Conservation (phyloP, 2,113 vertebrate species). For the Notarius lentiginosus region DNA sequence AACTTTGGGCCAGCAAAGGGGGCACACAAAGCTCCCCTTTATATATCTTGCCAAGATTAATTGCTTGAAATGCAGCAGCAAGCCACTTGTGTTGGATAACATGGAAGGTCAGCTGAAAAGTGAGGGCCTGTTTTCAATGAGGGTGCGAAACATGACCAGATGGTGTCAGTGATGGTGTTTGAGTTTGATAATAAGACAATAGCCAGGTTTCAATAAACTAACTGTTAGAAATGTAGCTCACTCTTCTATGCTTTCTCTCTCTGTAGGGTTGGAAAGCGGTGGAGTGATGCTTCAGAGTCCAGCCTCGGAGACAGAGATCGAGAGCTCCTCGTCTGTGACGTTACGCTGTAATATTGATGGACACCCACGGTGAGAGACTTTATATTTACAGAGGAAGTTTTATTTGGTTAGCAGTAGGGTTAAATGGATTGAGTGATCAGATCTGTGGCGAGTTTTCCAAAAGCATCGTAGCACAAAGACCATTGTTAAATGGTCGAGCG, state of each 20-base stretch:
- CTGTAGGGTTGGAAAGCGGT: constrained; percentile 82
- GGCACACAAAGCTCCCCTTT: constrained; percentile 52
- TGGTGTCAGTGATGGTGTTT: constrained; percentile 16
- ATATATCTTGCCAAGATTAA: constrained; percentile 56
- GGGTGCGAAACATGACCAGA: constrained; percentile 34
- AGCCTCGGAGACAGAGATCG: constrained; percentile 72
- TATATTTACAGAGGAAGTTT: background rate
- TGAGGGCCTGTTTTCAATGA: constrained; percentile 28
- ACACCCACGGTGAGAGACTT: constrained; percentile 79
- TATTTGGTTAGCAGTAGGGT: background rate
- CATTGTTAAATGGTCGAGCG: too few relatives aligned
- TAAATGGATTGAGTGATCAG: background rate
- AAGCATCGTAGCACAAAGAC: too few relatives aligned
- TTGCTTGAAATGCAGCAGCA: constrained; percentile 51
- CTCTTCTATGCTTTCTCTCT: background rate
- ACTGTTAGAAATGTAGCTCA: background rate
- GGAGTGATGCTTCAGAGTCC: constrained; percentile 79
- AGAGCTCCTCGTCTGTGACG: constrained; percentile 74
- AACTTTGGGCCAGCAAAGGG: constrained; percentile 46
- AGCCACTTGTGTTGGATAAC: constrained; percentile 50
- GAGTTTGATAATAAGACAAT: background rate
- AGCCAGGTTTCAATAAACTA: constrained; percentile 1
- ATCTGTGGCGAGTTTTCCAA: background rate
- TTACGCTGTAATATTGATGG: constrained; percentile 83
- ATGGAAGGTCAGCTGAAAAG: constrained; percentile 40